Percentiles rank a stretch among this genome's conserved stretches.
Evolutionary conservation across 1,140 invertebrate species (phyloP).

Genomic region (Rhopalosiphum maidis): DNA sequence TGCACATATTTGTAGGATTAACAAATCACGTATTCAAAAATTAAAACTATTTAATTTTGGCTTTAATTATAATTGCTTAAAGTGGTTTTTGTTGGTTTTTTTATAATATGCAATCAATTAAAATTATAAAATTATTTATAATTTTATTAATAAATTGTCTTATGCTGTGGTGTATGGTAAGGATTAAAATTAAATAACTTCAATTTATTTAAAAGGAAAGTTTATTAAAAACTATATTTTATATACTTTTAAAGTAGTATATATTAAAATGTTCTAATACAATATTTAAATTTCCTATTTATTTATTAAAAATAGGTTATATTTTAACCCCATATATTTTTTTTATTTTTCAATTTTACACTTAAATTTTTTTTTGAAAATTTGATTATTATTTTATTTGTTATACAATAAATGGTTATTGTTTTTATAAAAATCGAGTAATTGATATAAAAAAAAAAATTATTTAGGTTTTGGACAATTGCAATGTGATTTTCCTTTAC

Average conservation of each 20-base stretch:
- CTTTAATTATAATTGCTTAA: slow-evolving; percentile 43
- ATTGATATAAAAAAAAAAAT: neutral
- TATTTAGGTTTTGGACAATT: neutral
- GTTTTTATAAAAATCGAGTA: neutral
- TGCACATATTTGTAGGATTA: neutral
- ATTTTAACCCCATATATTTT: neutral
- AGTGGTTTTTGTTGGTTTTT: slow-evolving; percentile 33
- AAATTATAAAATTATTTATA: slow-evolving; percentile 17
- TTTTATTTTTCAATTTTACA: neutral
- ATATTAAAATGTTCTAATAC: neutral
- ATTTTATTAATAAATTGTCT: slow-evolving; percentile 27
- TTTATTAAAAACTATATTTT: neutral
- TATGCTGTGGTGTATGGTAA: slow-evolving; percentile 42
- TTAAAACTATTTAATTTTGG: slow-evolving; percentile 22
- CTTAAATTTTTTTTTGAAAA: neutral
- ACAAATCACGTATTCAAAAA: neutral
- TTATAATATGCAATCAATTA: neutral
- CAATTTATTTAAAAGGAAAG: neutral
- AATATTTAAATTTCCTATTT: neutral
- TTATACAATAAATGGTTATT: neutral
- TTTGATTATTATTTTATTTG: neutral
- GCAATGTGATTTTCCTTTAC: neutral
- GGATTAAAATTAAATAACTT: slow-evolving; percentile 27
- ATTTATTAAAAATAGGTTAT: neutral
- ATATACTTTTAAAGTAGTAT: neutral